phyloP scores from a whole-genome alignment of 2,888 invertebrate genomes.

The Patella ulyssiponensis region DNA sequence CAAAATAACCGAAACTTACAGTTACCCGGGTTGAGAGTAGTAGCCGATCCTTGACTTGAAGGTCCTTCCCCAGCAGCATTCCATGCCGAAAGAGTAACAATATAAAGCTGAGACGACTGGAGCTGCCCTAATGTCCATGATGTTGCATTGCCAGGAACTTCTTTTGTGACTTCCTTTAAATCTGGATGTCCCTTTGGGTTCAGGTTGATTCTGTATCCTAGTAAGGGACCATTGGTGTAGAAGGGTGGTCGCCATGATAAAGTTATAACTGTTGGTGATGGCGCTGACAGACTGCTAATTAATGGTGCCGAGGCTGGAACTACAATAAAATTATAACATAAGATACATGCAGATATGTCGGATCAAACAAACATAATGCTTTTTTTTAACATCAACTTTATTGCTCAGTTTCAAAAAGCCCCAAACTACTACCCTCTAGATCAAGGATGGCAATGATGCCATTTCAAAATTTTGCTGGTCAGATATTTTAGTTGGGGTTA shows the following conservation, averaged over 20 bases:
- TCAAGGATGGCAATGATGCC: too few species aligned
- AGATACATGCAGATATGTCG: too few species aligned
- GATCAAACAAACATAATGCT: too few species aligned
- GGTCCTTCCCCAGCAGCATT: slow-evolving; percentile 62
- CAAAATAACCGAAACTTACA: slow-evolving; percentile 43
- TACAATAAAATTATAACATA: slow-evolving; percentile 72
- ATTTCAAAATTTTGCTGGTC: too few species aligned
- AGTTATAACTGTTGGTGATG: slow-evolving; percentile 85
- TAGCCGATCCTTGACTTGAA: slow-evolving; percentile 43
- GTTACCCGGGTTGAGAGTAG: slow-evolving; percentile 57
- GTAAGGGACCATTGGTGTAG: slow-evolving; percentile 89
- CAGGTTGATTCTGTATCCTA: slow-evolving; percentile 86
- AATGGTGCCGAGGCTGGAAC: slow-evolving; percentile 84
- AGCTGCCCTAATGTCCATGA: slow-evolving; percentile 62
- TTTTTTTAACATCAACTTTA: too few species aligned
- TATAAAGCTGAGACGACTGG: slow-evolving; percentile 50
- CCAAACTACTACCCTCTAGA: too few species aligned
- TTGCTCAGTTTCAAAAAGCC: too few species aligned
- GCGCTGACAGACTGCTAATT: slow-evolving; percentile 78
- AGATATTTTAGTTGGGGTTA: too few species aligned
- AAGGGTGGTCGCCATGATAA: slow-evolving; percentile 91
- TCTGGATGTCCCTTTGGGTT: slow-evolving; percentile 73
- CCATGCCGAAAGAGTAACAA: slow-evolving; percentile 53
- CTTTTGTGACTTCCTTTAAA: slow-evolving; percentile 41
- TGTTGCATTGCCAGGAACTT: slow-evolving; percentile 49